Conservation (phyloP, 2,113 vertebrate species). For the Pteronura brasiliensis region DNA sequence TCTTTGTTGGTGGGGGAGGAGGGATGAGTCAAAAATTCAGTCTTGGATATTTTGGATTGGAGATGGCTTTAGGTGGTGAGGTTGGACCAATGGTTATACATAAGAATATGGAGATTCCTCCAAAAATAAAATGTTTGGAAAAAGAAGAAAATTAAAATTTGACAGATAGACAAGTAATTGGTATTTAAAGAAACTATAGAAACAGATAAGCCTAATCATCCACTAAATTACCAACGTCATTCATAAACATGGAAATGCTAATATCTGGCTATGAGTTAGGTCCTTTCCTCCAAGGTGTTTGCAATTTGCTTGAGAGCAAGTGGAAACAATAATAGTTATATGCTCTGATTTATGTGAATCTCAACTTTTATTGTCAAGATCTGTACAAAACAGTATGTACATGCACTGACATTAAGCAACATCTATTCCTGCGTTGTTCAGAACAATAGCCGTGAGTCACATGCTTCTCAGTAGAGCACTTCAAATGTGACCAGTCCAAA, state of each 20-base stretch:
- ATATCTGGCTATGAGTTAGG: neutral
- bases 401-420: neutral
- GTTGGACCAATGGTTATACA: neutral
- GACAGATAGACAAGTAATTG: neutral
- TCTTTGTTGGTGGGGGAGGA: neutral
- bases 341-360: neutral
- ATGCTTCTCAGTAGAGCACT: neutral
- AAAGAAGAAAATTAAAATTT: neutral
- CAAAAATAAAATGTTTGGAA: constrained; percentile 6
- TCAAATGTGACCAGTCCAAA: neutral
- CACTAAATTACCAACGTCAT: neutral
- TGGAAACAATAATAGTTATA: neutral
- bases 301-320: neutral
- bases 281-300: neutral
- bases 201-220: neutral
- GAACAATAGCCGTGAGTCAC: neutral
- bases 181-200: constrained; percentile 25
- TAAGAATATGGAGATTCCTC: neutral
- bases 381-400: neutral
- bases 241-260: neutral
- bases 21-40: neutral
- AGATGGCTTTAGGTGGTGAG: neutral
- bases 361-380: neutral
- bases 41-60: neutral
- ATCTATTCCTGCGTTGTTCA: neutral